Evolutionary conservation across 2,888 invertebrate species (phyloP).

Genomic region (Uropetala carovei): DNA sequence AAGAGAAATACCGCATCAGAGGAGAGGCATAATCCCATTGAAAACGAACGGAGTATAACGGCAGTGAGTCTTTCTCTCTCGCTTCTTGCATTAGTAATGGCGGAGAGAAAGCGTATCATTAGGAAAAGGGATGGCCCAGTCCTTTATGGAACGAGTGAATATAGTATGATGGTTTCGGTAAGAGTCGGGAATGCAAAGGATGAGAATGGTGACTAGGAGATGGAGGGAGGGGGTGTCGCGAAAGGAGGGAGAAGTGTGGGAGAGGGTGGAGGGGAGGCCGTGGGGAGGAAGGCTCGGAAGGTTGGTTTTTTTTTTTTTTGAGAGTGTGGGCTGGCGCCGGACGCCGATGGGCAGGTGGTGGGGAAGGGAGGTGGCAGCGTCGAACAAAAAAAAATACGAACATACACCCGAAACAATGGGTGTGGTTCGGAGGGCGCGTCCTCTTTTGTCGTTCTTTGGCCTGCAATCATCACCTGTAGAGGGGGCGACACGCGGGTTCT

Average conservation of each 20-base stretch:
- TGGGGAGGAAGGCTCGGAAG: neutral
- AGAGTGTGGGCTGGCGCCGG: constrained; percentile 50
- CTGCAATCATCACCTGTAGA: constrained; percentile 51
- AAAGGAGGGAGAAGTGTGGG: neutral
- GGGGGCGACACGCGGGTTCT: neutral
- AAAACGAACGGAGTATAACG: constrained; percentile 61
- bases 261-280: neutral
- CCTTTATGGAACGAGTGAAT: constrained; percentile 41
- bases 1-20: neutral
- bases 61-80: constrained; percentile 26
- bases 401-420: constrained; percentile 49
- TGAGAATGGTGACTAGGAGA: neutral
- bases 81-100: constrained; percentile 59
- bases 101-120: constrained; percentile 62
- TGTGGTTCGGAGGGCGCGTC: constrained; percentile 54
- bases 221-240: neutral
- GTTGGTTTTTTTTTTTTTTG: neutral
- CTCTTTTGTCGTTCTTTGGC: constrained; percentile 57
- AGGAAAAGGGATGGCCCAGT: constrained; percentile 32
- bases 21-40: constrained; percentile 56
- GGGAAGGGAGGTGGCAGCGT: neutral
- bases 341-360: constrained; percentile 24
- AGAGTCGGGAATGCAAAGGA: neutral
- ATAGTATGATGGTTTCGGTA: neutral
- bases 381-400: constrained; percentile 16